phyloP scores from a whole-genome alignment of 2,113 vertebrate genomes.

The Mohoua ochrocephala region DNA sequence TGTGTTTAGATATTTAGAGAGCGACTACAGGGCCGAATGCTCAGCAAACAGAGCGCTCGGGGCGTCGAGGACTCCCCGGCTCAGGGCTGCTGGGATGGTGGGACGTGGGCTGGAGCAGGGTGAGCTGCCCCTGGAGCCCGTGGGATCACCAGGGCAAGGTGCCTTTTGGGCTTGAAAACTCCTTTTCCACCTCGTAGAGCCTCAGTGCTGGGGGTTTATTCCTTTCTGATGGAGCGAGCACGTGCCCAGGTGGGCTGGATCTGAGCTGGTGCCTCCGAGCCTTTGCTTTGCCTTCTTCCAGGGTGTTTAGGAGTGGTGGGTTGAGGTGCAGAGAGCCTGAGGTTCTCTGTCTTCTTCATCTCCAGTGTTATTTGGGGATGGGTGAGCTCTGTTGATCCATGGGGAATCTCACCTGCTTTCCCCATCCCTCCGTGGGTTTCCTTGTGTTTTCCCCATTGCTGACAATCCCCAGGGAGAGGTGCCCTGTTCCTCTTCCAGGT shows the following conservation, averaged over 20 bases:
- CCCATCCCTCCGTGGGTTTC: background rate
- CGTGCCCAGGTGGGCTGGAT: background rate
- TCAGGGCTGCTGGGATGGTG: background rate
- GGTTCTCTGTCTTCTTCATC: background rate
- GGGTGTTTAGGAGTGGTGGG: background rate
- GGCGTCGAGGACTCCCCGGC: fast-evolving
- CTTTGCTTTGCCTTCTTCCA: background rate
- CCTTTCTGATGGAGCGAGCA: fast-evolving
- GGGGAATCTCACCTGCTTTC: background rate
- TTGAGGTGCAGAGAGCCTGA: background rate
- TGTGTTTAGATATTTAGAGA: conserved; percentile 57
- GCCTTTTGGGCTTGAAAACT: background rate
- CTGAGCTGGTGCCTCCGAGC: background rate
- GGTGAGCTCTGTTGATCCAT: background rate
- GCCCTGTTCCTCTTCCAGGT: background rate
- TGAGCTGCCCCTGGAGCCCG: fast-evolving
- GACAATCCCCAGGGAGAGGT: background rate
- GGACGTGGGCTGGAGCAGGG: background rate
- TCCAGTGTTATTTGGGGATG: fast-evolving
- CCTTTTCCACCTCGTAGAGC: background rate
- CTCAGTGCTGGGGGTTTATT: background rate
- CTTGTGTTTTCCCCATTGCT: background rate
- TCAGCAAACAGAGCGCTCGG: background rate
- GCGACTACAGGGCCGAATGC: background rate
- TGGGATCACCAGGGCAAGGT: background rate